A percentile compares a stretch with the other conserved stretches of the same genome.
These are phyloP conservation scores for Morone saxatilis DNA, from an alignment of 2,113 vertebrate species.

Conservation along the genomic window DNA sequence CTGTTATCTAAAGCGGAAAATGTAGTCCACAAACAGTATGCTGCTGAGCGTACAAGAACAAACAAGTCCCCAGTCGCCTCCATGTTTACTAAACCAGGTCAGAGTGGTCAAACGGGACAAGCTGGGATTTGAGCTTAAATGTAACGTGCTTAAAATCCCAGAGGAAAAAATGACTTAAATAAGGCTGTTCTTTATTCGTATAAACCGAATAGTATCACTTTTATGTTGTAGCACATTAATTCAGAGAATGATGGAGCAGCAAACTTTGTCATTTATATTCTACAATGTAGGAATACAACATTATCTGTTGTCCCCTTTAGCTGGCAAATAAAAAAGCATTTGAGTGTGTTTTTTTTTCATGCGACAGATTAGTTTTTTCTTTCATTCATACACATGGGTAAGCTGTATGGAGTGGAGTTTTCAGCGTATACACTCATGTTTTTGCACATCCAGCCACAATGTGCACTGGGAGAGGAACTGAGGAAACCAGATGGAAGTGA, in stretches of 20 bases:
- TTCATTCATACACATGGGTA: too few relatives aligned
- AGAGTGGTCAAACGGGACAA: background rate
- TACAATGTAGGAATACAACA: too few relatives aligned
- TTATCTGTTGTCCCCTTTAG: too few relatives aligned
- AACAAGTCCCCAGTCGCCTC: background rate
- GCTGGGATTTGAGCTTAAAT: background rate
- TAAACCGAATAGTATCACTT: background rate
- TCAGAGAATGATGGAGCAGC: background rate
- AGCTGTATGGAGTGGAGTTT: background rate
- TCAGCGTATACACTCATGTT: background rate
- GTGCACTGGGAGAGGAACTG: background rate
- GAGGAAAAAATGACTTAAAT: background rate
- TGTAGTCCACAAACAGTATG: background rate
- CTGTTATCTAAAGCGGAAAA: constrained; percentile 23
- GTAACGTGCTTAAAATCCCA: background rate
- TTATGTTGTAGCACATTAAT: background rate
- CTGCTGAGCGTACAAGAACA: background rate
- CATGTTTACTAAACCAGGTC: background rate
- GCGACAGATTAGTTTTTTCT: too few relatives aligned
- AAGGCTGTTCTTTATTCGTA: background rate
- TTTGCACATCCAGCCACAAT: background rate
- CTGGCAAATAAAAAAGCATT: too few relatives aligned
- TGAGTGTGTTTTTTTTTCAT: too few relatives aligned
- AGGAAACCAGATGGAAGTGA: constrained; percentile 18
- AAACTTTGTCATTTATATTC: background rate